These are phyloP conservation scores for Caenorhabditis sinica DNA, from an alignment of 2,888 invertebrate species.

Conservation along the genomic window DNA sequence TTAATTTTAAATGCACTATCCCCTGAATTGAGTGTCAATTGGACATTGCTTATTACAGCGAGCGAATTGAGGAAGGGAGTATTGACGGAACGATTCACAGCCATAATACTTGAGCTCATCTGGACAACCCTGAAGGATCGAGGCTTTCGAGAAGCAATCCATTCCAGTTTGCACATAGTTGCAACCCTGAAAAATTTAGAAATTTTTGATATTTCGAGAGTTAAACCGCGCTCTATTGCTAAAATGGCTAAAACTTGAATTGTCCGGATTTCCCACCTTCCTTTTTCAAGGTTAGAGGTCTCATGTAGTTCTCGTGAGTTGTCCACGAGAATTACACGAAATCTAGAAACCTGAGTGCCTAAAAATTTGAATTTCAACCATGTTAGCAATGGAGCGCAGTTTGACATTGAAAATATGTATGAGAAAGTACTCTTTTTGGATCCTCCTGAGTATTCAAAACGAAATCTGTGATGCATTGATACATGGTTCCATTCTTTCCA, in stretches of 20 bases:
- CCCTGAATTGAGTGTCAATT: conserved; percentile 42
- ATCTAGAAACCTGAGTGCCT: too few species aligned
- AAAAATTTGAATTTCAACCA: too few species aligned
- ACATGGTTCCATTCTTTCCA: conserved; percentile 67
- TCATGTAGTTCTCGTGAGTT: too few species aligned
- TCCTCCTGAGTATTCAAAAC: conserved; percentile 64
- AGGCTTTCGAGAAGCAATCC: conserved; percentile 62
- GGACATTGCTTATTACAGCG: conserved; percentile 49
- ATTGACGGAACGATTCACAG: conserved; percentile 73
- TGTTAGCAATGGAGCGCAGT: too few species aligned
- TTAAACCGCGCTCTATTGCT: too few species aligned
- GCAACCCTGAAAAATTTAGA: conserved; percentile 47
- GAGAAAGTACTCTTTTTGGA: conserved; percentile 49
- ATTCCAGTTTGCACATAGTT: conserved; percentile 68
- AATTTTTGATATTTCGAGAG: too few species aligned
- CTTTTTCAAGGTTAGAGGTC: too few species aligned
- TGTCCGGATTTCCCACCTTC: too few species aligned
- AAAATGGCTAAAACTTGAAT: too few species aligned
- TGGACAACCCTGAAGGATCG: conserved; percentile 53
- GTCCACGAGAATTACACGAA: too few species aligned
- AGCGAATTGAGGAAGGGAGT: conserved; percentile 59
- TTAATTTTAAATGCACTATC: neutral
- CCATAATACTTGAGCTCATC: conserved; percentile 70
- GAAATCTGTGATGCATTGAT: conserved; percentile 68
- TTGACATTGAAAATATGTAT: neutral